A percentile compares a stretch with the other conserved stretches of the same genome.
Evolutionary conservation across 2,888 invertebrate species (phyloP).

Genomic region (Tyria jacobaeae): DNA sequence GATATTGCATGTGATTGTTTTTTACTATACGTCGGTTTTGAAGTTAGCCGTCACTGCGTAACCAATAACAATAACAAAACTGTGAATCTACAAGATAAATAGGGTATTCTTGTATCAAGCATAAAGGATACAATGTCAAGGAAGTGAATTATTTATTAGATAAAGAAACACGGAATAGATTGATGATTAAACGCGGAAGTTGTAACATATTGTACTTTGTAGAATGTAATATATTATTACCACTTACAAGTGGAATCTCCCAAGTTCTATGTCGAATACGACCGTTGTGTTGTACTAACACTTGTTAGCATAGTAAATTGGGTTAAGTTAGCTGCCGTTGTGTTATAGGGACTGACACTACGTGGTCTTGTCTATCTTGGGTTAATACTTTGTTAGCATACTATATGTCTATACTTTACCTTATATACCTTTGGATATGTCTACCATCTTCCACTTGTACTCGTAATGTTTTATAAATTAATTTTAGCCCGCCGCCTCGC

Average conservation of each 20-base stretch:
- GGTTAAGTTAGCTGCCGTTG: conserved; percentile 46
- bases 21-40: too few relatives aligned
- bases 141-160: conserved; percentile 3
- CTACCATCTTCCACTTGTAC: background rate
- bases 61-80: too few relatives aligned
- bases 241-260: conserved; percentile 27
- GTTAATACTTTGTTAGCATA: conserved; percentile 1
- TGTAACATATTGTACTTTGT: background rate
- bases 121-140: conserved; percentile 3
- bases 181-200: conserved; percentile 34
- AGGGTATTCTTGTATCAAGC: background rate
- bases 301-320: conserved; percentile 49
- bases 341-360: conserved; percentile 28
- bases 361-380: conserved; percentile 4
- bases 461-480: background rate
- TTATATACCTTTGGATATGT: background rate
- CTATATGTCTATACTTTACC: background rate
- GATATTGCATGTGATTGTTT: too few relatives aligned
- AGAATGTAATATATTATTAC: conserved; percentile 24
- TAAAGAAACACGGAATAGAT: conserved; percentile 33
- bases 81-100: background rate
- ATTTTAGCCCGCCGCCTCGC: too few relatives aligned
- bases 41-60: too few relatives aligned
- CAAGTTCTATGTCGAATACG: conserved; percentile 25
- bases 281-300: too few relatives aligned